These are phyloP conservation scores for Sisyra terminalis DNA, from an alignment of 2,888 invertebrate species.

Conservation along the genomic window DNA sequence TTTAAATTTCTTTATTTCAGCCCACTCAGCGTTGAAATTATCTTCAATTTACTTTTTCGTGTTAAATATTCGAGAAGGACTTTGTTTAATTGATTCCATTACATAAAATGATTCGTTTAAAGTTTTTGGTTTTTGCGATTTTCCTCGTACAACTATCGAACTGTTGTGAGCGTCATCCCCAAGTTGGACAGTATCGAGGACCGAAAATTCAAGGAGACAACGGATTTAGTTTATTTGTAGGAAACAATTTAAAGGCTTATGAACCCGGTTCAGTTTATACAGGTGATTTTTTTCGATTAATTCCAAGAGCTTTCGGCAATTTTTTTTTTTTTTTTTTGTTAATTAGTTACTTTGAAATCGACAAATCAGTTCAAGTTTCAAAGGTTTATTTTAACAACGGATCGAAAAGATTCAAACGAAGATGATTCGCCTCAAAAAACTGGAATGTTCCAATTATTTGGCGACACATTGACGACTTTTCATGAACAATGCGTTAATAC, in stretches of 20 bases:
- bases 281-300: slow-evolving; percentile 34
- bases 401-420: slow-evolving; percentile 36
- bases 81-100: no score
- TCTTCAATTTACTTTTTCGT: no score
- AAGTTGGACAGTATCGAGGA: slow-evolving; percentile 26
- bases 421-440: slow-evolving; percentile 36
- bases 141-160: slow-evolving; percentile 12
- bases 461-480: slow-evolving; percentile 46
- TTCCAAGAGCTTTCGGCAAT: background rate
- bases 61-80: no score
- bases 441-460: slow-evolving; percentile 54
- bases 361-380: slow-evolving; percentile 39
- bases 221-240: slow-evolving; percentile 66
- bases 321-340: background rate
- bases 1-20: no score
- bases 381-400: slow-evolving; percentile 60
- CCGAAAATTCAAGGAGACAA: slow-evolving; percentile 64
- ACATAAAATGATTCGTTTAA: background rate
- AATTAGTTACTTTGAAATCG: background rate
- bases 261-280: slow-evolving; percentile 71
- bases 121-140: slow-evolving; percentile 10
- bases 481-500: slow-evolving; percentile 75
- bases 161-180: slow-evolving; percentile 31
- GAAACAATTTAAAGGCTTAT: slow-evolving; percentile 66
- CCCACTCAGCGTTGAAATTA: no score